A percentile compares a stretch with the other conserved stretches of the same genome.
These are phyloP conservation scores for Poeciliopsis prolifica DNA, from an alignment of 2,113 vertebrate species.

Conservation along the genomic window DNA sequence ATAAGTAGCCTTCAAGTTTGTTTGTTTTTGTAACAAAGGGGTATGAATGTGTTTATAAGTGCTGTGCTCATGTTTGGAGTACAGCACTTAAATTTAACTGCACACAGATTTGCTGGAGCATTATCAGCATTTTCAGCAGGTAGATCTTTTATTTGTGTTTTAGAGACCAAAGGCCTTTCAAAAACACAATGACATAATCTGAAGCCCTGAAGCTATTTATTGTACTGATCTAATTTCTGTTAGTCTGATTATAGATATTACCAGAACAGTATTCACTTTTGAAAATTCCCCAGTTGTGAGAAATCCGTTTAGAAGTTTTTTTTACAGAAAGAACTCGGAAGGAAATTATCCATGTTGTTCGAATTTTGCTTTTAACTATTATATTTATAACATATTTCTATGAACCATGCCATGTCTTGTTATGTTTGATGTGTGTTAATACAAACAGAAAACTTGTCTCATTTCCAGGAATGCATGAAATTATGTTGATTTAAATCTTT, in stretches of 20 bases:
- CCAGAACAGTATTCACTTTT: not conserved
- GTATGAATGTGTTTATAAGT: slow-evolving; percentile 13
- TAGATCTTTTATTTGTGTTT: not conserved
- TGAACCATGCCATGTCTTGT: no score
- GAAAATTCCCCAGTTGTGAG: not conserved
- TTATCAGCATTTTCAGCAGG: not conserved
- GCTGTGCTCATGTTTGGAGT: not conserved
- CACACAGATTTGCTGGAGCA: not conserved
- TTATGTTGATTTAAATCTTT: no score
- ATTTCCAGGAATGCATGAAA: no score
- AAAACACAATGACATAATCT: not conserved
- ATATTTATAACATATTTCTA: no score
- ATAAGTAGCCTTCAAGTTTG: slow-evolving; percentile 5
- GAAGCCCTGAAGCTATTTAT: not conserved
- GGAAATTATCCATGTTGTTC: no score
- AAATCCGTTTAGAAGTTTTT: not conserved
- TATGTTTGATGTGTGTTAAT: no score
- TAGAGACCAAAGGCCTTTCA: no score
- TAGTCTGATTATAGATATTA: no score
- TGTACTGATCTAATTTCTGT: not conserved
- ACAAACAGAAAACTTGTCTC: no score
- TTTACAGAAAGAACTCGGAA: no score
- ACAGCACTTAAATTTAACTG: not conserved
- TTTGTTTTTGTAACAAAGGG: slow-evolving; percentile 8
- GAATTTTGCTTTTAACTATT: no score